These are phyloP conservation scores for Tachypleus tridentatus DNA, from an alignment of 1,140 invertebrate species.

Conservation along the genomic window DNA sequence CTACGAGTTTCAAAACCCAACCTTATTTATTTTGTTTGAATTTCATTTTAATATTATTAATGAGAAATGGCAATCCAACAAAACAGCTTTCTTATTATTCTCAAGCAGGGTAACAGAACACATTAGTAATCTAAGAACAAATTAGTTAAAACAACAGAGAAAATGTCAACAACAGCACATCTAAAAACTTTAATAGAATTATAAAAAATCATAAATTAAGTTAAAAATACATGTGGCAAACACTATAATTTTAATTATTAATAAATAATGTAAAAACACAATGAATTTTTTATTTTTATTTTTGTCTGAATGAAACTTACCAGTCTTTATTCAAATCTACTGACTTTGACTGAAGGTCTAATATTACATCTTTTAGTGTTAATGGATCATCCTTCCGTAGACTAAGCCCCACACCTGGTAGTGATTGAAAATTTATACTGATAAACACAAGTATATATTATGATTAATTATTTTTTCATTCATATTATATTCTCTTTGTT, in stretches of 20 bases:
- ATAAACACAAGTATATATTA: neutral
- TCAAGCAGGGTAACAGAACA: too few species aligned
- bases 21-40: too few species aligned
- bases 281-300: too few species aligned
- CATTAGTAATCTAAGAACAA: too few species aligned
- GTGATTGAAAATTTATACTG: constrained; percentile 2
- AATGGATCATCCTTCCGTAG: constrained; percentile 77
- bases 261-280: too few species aligned
- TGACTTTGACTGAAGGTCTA: constrained; percentile 58
- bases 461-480: neutral
- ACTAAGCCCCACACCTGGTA: constrained; percentile 50
- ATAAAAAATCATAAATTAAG: constrained; percentile 17
- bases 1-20: too few species aligned
- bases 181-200: constrained; percentile 7
- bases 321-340: constrained; percentile 24
- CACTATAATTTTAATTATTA: too few species aligned
- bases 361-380: constrained; percentile 66
- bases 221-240: constrained; percentile 34
- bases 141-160: neutral
- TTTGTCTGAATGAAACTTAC: constrained; percentile 17
- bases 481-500: too few species aligned
- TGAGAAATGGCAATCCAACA: too few species aligned
- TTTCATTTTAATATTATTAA: too few species aligned
- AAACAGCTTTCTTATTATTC: too few species aligned
- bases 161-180: neutral